Evolutionary conservation across 2,888 invertebrate species (phyloP), one percentile per base, ranked within the genome.

Genomic region (Tenodera sinensis): DNA sequence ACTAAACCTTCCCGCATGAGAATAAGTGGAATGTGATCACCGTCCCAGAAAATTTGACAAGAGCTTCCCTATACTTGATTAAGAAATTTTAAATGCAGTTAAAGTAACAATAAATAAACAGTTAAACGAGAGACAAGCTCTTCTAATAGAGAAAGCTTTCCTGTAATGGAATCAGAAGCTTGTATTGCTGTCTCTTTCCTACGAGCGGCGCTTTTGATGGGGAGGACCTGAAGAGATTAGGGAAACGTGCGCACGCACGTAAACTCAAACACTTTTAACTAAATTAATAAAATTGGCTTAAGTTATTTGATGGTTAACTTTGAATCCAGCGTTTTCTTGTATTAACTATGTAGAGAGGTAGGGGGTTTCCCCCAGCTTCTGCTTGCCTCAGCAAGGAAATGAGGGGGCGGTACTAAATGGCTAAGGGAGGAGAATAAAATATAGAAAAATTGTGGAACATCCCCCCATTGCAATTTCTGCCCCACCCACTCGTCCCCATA

Each of bases 231-330:
- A 6, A 71, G 20, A 71, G 54, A 71, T 71, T 6, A 71, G 54
- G 54, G 54, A 25, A 25, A 20, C 54, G 54, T 25, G 20, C 54
- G 15, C 54, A 4, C 25, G 25, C 54, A 71, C 54, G 54, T 54
- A 25, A 20, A 25, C 6, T 54, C 15, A 85, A 28, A 54, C 54
- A 85, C 85, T 85, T 85, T 54, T 30, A 47, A 54, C 54, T 47
- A 85, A 85, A 47, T 85, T 85, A 28, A 47, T 85, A 54, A 85
- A 85, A 85, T 85, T 85, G 54, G 54, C 54, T 85, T 85, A 54
- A 28, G 54, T 47, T 54, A 85, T 85, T 85, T 85, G 54, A 85
- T 85, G 54, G 85, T 47, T 54, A 54, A 85, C 85, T 85, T 54
- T 20, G 54, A 28, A 54, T 27, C 54, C 85, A 54, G 28, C 84